Evolutionary conservation across 2,797 vertebrate genomes (phyloP).

Genomic region (Myotis findleyi): DNA sequence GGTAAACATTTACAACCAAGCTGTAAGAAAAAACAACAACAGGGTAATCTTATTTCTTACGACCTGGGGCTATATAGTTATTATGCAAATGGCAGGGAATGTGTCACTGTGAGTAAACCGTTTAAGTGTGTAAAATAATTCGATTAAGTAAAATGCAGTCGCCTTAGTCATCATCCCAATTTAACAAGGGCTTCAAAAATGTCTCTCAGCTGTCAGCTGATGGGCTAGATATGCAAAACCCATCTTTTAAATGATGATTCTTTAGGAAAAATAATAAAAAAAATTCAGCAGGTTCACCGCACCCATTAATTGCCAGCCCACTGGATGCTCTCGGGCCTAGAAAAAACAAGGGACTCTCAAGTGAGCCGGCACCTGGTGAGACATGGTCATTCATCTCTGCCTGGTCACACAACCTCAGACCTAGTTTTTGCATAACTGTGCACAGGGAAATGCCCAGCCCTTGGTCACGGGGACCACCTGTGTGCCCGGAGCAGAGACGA

Average conservation of each 20-base stretch:
- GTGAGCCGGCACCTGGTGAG: not conserved
- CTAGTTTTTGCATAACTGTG: not conserved
- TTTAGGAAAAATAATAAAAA: not conserved
- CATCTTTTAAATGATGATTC: constrained; percentile 39
- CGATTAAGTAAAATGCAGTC: constrained; percentile 70
- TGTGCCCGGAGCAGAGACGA: constrained; percentile 25
- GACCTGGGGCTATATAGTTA: constrained; percentile 58
- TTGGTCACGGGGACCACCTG: not conserved
- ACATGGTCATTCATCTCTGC: not conserved
- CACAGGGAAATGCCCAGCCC: not conserved
- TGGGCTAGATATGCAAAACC: not conserved
- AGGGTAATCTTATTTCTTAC: constrained; percentile 46
- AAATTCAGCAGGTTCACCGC: not conserved
- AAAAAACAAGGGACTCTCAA: not conserved
- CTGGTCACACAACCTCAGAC: not conserved
- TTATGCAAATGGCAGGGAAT: constrained; percentile 66
- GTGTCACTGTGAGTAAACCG: constrained; percentile 69
- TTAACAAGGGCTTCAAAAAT: constrained; percentile 65
- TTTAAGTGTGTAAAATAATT: constrained; percentile 65
- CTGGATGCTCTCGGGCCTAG: not conserved
- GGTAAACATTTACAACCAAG: constrained; percentile 52
- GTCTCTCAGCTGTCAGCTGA: not conserved
- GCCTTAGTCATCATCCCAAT: constrained; percentile 63
- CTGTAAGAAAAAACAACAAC: not conserved
- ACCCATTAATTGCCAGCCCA: not conserved